Percentiles rank a stretch among this genome's conserved stretches.
Conservation (phyloP, 2,113 vertebrate species). For the Phoenicopterus ruber region DNA sequence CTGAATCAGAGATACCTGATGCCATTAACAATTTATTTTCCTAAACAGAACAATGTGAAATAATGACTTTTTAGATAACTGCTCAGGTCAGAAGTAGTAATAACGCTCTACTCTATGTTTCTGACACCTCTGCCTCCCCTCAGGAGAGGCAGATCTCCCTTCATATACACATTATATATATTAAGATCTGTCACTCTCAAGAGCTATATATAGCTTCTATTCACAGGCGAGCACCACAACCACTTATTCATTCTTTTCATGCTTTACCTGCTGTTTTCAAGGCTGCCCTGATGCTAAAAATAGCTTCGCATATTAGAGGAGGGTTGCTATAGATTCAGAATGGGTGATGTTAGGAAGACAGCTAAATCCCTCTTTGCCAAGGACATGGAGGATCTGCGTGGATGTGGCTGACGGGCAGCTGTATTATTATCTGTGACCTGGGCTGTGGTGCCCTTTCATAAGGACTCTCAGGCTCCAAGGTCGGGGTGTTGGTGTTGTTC, state of each 20-base stretch:
- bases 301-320: slow-evolving; percentile 1
- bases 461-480: background rate
- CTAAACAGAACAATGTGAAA: background rate
- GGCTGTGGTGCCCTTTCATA: background rate
- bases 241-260: slow-evolving; percentile 57
- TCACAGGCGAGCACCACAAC: slow-evolving; percentile 26
- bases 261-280: slow-evolving; percentile 61
- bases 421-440: background rate
- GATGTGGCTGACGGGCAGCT: background rate
- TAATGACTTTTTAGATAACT: background rate
- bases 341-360: background rate
- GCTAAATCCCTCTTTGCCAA: background rate
- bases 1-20: background rate
- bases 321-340: slow-evolving; percentile 55
- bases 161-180: background rate
- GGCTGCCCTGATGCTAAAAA: slow-evolving; percentile 55
- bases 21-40: slow-evolving; percentile 2
- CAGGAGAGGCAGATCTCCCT: background rate
- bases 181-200: background rate
- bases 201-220: slow-evolving; percentile 40
- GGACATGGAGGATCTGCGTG: background rate
- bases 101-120: background rate
- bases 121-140: background rate
- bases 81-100: background rate
- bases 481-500: background rate